Evolutionary conservation across 1,140 invertebrate genomes (phyloP).

Genomic region (Babylonia areolata): DNA sequence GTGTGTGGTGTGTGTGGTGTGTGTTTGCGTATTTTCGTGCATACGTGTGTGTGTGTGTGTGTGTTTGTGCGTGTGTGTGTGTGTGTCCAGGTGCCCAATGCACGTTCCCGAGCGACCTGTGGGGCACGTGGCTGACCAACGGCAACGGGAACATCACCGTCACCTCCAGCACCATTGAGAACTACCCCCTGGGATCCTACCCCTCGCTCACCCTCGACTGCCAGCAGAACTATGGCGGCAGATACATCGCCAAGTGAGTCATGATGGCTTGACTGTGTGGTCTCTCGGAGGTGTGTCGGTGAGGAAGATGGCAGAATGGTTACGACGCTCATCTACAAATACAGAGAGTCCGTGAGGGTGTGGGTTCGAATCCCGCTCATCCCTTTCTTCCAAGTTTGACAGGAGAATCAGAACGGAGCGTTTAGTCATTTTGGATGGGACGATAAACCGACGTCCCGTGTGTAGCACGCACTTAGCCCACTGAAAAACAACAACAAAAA

Average conservation of each 20-base stretch:
- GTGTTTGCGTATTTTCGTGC: not conserved
- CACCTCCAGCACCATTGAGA: not conserved
- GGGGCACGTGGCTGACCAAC: conserved; percentile 36
- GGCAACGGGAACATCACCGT: conserved; percentile 31
- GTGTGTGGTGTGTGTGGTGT: not conserved
- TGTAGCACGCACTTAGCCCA: too few relatives aligned
- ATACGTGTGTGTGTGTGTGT: not conserved
- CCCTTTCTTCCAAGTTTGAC: too few relatives aligned
- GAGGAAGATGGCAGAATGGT: too few relatives aligned
- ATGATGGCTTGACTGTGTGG: not conserved
- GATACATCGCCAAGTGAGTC: conserved; percentile 8
- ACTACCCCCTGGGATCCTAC: conserved; percentile 19
- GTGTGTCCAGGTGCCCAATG: not conserved
- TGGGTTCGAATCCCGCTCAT: too few relatives aligned
- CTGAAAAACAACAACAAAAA: too few relatives aligned
- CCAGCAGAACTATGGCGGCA: not conserved
- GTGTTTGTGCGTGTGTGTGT: conserved; percentile 1
- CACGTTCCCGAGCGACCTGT: not conserved
- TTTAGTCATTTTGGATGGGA: too few relatives aligned
- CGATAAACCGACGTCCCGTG: too few relatives aligned
- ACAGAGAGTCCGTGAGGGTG: too few relatives aligned
- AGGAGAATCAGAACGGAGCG: too few relatives aligned
- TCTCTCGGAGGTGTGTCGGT: too few relatives aligned
- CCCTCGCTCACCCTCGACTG: conserved; percentile 23
- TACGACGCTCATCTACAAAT: too few relatives aligned